phyloP scores from a whole-genome alignment of 2,113 vertebrate species.

The Oncorhynchus gorbuscha region DNA sequence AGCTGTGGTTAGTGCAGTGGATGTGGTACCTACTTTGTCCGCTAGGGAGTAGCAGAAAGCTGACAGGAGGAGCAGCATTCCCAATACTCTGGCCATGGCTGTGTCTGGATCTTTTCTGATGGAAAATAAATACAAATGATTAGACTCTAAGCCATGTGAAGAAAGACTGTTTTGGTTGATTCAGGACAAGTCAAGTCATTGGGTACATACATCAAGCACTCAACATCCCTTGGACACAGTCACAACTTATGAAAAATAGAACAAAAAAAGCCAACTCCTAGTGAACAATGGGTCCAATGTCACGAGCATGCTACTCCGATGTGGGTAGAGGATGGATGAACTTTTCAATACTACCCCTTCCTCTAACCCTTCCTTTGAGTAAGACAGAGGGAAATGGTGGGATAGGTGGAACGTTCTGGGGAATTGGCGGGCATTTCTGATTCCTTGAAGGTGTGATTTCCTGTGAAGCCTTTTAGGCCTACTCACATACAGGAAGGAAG shows the following conservation, averaged over 20 bases:
- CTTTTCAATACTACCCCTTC: constrained; percentile 18
- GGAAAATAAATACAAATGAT: background rate
- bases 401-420: constrained; percentile 38
- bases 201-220: no score
- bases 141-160: constrained; percentile 7
- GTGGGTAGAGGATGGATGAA: background rate
- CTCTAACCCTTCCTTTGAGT: background rate
- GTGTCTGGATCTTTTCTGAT: constrained; percentile 6
- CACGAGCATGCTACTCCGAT: background rate
- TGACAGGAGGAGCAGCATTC: constrained; percentile 44
- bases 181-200: constrained; percentile 26
- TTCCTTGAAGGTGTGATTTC: constrained; percentile 8
- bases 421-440: background rate
- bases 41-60: constrained; percentile 62
- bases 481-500: no score
- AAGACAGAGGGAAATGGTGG: constrained; percentile 47
- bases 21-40: constrained; percentile 59
- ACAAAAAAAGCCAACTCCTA: no score
- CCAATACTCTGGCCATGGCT: constrained; percentile 49
- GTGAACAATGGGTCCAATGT: constrained; percentile 31
- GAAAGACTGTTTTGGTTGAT: constrained; percentile 14
- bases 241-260: no score
- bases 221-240: no score
- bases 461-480: no score
- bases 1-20: background rate